A percentile compares a stretch with the other conserved stretches of the same genome.
Conservation (phyloP, 2,113 vertebrate species). For the Melospiza melodia region DNA sequence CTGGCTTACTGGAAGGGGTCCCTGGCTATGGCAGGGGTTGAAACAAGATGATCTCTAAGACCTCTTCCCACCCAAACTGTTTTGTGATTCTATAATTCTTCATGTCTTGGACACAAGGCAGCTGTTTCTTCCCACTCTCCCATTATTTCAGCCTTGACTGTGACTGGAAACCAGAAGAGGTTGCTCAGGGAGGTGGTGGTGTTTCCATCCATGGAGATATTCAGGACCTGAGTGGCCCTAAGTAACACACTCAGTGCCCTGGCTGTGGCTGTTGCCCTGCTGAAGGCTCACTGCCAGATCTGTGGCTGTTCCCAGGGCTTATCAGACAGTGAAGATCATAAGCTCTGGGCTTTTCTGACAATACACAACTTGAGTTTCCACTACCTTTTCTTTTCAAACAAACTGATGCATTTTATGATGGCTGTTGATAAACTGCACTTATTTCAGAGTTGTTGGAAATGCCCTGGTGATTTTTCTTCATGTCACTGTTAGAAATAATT, state of each 20-base stretch:
- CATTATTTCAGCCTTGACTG: background rate
- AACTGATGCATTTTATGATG: background rate
- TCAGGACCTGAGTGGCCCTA: background rate
- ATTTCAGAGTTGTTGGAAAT: background rate
- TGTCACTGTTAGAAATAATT: background rate
- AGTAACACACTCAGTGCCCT: rapidly evolving
- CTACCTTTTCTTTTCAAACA: background rate
- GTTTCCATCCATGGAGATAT: background rate
- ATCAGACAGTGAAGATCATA: background rate
- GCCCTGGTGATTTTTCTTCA: background rate
- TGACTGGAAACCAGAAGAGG: background rate
- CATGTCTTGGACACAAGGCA: background rate
- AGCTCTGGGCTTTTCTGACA: background rate
- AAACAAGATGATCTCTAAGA: background rate
- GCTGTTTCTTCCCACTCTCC: background rate
- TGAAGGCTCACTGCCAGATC: background rate
- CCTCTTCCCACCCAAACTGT: background rate
- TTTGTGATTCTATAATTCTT: background rate
- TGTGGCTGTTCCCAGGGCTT: background rate
- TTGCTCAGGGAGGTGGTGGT: background rate
- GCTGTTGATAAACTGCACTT: background rate
- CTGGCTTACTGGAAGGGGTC: background rate
- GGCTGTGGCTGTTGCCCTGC: background rate
- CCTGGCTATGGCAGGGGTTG: background rate
- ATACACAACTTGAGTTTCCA: background rate